Evolutionary conservation across 1,140 invertebrate species (phyloP).

Genomic region (Asobara japonica): DNA sequence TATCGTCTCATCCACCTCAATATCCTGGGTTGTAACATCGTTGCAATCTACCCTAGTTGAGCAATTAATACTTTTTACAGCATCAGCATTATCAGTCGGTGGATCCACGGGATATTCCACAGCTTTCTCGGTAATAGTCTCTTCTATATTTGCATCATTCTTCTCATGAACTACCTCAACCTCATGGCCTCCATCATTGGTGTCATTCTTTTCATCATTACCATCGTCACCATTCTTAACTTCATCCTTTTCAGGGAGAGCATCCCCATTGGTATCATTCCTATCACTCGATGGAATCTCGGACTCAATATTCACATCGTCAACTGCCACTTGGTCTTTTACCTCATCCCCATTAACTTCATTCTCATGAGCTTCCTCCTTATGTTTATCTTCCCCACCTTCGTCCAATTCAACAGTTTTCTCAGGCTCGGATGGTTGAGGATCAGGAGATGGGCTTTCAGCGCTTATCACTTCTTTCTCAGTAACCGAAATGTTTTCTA

Average conservation of each 20-base stretch:
- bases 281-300: neutral
- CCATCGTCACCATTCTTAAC: neutral
- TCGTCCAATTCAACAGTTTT: constrained; percentile 62
- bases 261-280: neutral
- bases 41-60: constrained; percentile 60
- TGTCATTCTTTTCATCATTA: constrained; percentile 25
- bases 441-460: constrained; percentile 46
- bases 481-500: neutral
- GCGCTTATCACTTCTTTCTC: constrained; percentile 35
- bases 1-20: constrained; percentile 43
- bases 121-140: constrained; percentile 10
- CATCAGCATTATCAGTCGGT: constrained; percentile 25
- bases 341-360: constrained; percentile 55
- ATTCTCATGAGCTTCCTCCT: constrained; percentile 53
- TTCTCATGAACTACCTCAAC: constrained; percentile 24
- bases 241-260: neutral
- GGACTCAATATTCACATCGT: constrained; percentile 10
- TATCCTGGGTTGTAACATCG: constrained; percentile 41
- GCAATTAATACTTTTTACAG: constrained; percentile 54
- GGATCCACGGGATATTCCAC: constrained; percentile 18
- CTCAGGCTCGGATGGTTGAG: constrained; percentile 59
- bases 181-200: constrained; percentile 23
- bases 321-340: constrained; percentile 21
- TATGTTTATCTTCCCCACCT: constrained; percentile 51
- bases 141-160: constrained; percentile 30